Conservation (phyloP, 2,113 vertebrate genomes). For the Calyptommatus sinebrachiatus region DNA sequence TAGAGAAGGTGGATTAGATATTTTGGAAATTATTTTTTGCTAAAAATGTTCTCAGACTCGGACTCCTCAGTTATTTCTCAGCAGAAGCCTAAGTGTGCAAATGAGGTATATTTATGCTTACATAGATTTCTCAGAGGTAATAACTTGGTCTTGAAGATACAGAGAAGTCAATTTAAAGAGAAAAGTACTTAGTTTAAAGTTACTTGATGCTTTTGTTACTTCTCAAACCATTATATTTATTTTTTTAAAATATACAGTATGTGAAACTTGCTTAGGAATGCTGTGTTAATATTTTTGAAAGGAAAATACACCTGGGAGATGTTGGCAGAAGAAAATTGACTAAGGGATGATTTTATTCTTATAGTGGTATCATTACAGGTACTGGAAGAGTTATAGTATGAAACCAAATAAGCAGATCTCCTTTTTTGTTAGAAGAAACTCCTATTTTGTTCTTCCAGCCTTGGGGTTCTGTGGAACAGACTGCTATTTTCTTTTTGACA, state of each 20-base stretch:
- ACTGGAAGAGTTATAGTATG: conserved; percentile 52
- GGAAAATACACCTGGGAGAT: neutral
- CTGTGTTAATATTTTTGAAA: conserved; percentile 42
- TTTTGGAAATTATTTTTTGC: neutral
- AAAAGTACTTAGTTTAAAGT: too few relatives aligned
- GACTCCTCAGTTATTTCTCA: neutral
- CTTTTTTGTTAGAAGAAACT: conserved; percentile 38
- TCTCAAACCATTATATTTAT: too few relatives aligned
- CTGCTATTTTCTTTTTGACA: conserved; percentile 54
- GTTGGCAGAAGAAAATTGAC: conserved; percentile 55
- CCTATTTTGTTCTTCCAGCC: conserved; percentile 18
- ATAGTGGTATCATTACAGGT: conserved; percentile 43
- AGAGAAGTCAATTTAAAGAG: too few relatives aligned
- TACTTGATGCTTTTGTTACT: too few relatives aligned
- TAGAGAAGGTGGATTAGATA: neutral
- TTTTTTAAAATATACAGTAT: too few relatives aligned
- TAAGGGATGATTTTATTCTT: conserved; percentile 53
- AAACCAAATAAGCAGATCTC: conserved; percentile 33
- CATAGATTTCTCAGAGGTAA: neutral
- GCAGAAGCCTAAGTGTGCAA: neutral
- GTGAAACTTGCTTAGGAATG: conserved; percentile 45
- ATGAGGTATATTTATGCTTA: neutral
- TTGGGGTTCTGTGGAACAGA: conserved; percentile 18
- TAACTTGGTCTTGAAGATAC: neutral
- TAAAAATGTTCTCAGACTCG: too few relatives aligned